Percentiles rank a stretch among this genome's conserved stretches.
Conservation (phyloP, 2,888 invertebrate genomes). For the Scotopteryx bipunctaria region DNA sequence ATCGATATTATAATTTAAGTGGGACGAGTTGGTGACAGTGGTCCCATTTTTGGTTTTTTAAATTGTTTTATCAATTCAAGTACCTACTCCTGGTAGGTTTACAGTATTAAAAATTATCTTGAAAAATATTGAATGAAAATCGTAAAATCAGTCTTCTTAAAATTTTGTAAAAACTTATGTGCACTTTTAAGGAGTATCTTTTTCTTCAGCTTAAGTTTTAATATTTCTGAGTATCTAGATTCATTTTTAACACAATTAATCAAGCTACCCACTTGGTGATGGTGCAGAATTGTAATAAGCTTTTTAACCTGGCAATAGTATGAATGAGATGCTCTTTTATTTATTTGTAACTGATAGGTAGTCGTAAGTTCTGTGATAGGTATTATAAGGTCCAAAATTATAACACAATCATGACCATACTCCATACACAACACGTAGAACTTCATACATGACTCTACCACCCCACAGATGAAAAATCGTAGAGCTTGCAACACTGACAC, state of each 20-base stretch:
- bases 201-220: conserved; percentile 42
- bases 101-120: not conserved
- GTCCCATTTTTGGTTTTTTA: conserved; percentile 1
- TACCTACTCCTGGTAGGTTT: too few relatives aligned
- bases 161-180: conserved; percentile 39
- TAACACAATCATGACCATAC: conserved; percentile 60
- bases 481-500: conserved; percentile 78
- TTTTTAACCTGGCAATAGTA: conserved; percentile 31
- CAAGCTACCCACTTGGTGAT: conserved; percentile 31
- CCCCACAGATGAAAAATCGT: conserved; percentile 57
- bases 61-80: too few relatives aligned
- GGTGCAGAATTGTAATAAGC: conserved; percentile 34
- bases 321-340: conserved; percentile 62
- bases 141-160: conserved; percentile 49
- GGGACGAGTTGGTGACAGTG: not conserved
- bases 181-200: conserved; percentile 65
- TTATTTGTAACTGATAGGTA: conserved; percentile 29
- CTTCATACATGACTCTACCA: conserved; percentile 60
- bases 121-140: conserved; percentile 14
- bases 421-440: conserved; percentile 37
- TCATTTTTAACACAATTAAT: conserved; percentile 9
- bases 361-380: conserved; percentile 45
- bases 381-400: conserved; percentile 50
- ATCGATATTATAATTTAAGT: conserved; percentile 6
- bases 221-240: conserved; percentile 7